Base-by-base conservation (phyloP, 2,797 vertebrate species). In the Pagetopsis macropterus region DNA sequence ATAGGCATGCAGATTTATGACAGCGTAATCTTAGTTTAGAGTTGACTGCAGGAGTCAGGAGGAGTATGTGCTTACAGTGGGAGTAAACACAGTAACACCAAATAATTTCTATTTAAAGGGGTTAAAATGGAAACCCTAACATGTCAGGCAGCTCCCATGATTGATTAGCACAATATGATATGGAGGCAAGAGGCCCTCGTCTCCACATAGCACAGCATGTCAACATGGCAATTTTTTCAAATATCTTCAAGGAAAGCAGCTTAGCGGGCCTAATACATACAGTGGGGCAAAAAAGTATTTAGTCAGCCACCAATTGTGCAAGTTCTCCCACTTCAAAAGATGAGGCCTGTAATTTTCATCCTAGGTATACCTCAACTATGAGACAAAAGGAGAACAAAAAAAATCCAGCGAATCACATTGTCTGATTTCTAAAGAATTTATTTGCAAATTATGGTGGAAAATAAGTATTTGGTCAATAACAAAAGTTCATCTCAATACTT, bases 101-200 rank as follows among this genome's bases (percentile, higher is more conserved):
- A 65, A 12, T 17, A 5, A 21, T 3, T 11, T 37, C 2, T 23
- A 6, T n/a, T 11, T 16, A 45, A 49, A 69, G 12, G 12, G 3
- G 17, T 65, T 49, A 3, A 48, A 44, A 54, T n/a, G 16, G 44
- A 57, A 52, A 41, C 1, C 41, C 1, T 19, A 15, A 52, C 56
- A 44, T 43, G 7, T 61, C 41, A 21, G 14, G 9, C 15, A 33
- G 58, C 44, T 37, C 40, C 11, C 10, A 8, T 14, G 46, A 59
- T 67, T 54, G 46, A 84, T 14, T 19, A 51, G 23, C 40, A 40
- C 23, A 58, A 46, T 31, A 60, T 46, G 65, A 75, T 66, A 33
- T 44, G 48, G 8, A 17, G 1, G 3, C 43, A 0, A 9, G 50
- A 58, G 40, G 33, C n/a, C 44, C 12, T 13, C 5, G 0, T 11